Percentiles rank a stretch among this genome's conserved stretches.
phyloP scores from a whole-genome alignment of 2,797 vertebrate species.

The Helarctos malayanus region DNA sequence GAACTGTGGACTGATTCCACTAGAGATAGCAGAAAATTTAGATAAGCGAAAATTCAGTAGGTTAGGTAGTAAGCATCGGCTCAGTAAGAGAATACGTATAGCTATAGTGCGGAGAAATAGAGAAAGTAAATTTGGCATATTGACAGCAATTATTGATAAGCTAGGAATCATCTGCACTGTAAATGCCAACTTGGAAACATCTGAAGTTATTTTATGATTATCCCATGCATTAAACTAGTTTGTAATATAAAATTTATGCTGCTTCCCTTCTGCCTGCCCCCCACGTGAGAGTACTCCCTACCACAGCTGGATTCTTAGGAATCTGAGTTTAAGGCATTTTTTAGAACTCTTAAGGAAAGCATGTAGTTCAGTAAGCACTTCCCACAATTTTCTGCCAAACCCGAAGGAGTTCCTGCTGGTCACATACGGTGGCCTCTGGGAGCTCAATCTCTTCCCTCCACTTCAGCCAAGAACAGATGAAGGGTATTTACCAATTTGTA shows the following conservation, averaged over 20 bases:
- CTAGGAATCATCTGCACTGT: background rate
- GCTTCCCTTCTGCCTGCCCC: rapidly evolving
- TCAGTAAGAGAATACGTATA: background rate
- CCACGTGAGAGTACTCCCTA: background rate
- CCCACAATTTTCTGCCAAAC: constrained; percentile 33
- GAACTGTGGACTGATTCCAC: background rate
- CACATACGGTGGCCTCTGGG: background rate
- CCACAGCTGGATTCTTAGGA: constrained; percentile 23
- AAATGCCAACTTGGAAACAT: constrained; percentile 49
- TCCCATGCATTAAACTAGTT: background rate
- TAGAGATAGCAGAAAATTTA: background rate
- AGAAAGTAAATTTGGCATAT: background rate
- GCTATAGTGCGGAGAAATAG: background rate
- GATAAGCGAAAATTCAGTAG: background rate
- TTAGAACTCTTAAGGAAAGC: constrained; percentile 24
- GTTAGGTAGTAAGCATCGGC: background rate
- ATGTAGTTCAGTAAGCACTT: background rate
- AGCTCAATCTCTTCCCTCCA: background rate
- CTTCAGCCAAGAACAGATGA: constrained; percentile 10
- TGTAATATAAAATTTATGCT: background rate
- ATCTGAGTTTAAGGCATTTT: constrained; percentile 29
- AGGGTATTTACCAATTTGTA: background rate
- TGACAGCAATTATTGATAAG: background rate
- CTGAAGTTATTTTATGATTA: background rate
- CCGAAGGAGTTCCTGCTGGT: background rate